Base-by-base conservation (phyloP, 2,888 invertebrate genomes). In the Cephus pulcher region DNA sequence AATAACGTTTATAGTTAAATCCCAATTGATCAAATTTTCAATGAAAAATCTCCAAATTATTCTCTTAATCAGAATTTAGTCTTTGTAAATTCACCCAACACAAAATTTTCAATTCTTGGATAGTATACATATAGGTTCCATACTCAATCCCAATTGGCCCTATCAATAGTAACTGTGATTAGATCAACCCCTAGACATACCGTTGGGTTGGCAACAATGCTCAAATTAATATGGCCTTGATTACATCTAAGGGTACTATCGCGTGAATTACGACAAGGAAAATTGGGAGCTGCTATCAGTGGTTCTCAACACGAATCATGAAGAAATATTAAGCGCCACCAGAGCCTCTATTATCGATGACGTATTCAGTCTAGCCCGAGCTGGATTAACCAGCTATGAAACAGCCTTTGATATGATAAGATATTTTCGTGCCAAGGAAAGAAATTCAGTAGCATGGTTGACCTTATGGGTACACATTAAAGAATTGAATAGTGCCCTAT, bases 321-420 rank as follows among this genome's bases (percentile, higher is more conserved):
- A 84, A 34, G 89, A 80, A n/a, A 92, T 94, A 80, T 90, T 93
- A 56, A 86, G 91, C 1, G 88, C 92, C 56, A 93, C 93, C 82
- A 89, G 94, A 82, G 93, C 93, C 1, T 93, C 94, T 76, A 89
- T 95, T 4, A 88, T 95, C 69, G 94, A 94, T 84, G 94, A 95
- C 87, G 91, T 93, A 34, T 87, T 92, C 69, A 90, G 89, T 73
- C 85, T 92, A 23, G 93, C 93, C 11, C 87, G 92, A 75, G 90
- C 92, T 56, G 92, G 92, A 30, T 80, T 88, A 71, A 85, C 92
- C n/a, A 86, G 89, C 76, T 93, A 93, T 82, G 88, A 89, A 34
- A 83, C 89, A 4, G 92, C 93, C 11, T 90, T 94, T 73, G 91
- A 92, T 76, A 86, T 94, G 37, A 92, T 93, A 56, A 86, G 88